Evolutionary conservation across 2,888 invertebrate species (phyloP).

Genomic region (Tolmerus cingulatus): DNA sequence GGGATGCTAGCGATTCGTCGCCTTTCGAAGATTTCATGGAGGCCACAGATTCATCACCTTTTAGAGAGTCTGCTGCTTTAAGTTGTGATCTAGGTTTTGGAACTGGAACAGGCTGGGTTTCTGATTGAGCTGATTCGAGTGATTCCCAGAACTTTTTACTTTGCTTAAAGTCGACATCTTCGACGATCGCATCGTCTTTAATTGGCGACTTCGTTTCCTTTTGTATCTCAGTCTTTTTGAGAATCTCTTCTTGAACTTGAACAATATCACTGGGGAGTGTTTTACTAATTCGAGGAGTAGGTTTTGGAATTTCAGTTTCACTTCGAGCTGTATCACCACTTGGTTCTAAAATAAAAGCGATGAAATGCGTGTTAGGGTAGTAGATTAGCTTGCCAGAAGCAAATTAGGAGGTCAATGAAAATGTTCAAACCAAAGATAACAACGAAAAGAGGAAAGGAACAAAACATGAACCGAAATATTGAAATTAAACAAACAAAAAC

Average conservation of each 20-base stretch:
- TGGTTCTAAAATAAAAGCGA: slow-evolving; percentile 63
- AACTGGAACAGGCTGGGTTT: slow-evolving; percentile 53
- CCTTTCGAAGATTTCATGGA: slow-evolving; percentile 49
- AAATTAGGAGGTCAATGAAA: slow-evolving; percentile 42
- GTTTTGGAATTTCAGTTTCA: slow-evolving; percentile 62
- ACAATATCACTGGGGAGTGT: slow-evolving; percentile 54
- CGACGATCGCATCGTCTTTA: slow-evolving; percentile 14
- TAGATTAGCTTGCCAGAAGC: slow-evolving; percentile 49
- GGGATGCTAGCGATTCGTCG: slow-evolving; percentile 43
- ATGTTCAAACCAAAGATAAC: slow-evolving; percentile 18
- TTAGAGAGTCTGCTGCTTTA: slow-evolving; percentile 53
- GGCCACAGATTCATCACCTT: slow-evolving; percentile 31
- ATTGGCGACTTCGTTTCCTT: neutral
- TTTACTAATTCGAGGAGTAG: slow-evolving; percentile 64
- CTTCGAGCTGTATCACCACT: slow-evolving; percentile 56
- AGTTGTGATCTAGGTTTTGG: slow-evolving; percentile 60
- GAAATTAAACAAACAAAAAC: slow-evolving; percentile 28
- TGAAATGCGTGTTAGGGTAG: slow-evolving; percentile 53
- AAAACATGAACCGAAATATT: neutral
- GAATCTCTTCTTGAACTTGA: slow-evolving; percentile 18
- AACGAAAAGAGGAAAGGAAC: neutral
- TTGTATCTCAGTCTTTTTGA: neutral
- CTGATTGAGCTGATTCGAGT: slow-evolving; percentile 44
- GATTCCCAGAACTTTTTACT: slow-evolving; percentile 51
- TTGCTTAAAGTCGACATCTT: slow-evolving; percentile 48